Base-by-base conservation (phyloP, 2,113 vertebrate species). In the Rhodinocichla rosea region DNA sequence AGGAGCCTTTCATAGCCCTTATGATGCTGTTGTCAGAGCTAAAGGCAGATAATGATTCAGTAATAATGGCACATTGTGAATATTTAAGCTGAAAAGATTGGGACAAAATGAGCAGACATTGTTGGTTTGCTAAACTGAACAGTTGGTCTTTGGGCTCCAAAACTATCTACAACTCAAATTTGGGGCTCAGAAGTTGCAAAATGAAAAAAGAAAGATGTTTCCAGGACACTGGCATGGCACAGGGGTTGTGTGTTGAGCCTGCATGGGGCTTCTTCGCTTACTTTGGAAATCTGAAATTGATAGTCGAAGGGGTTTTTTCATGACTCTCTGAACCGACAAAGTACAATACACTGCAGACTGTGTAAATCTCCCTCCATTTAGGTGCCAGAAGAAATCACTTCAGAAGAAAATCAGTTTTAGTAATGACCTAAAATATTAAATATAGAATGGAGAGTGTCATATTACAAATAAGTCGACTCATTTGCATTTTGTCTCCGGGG, bases 41-140 rank as follows among this genome's bases (percentile, higher is more conserved):
- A 98, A 98, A 98, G 98, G 98, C 98, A 98, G 98, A 99, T 99
- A 99, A 98, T 99, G 98, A 98, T 98, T 98, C 97, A 73, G 98
- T 98, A 98, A 99, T 98, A 99, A 98, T 98, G 98, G 98, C 98
- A 98, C 98, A 98, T 99, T 99, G 98, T 99, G 98, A 98, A 98
- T 98, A 98, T 98, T 98, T 98, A 98, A 98, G 97, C 98, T 98
- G 98, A 97, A 98, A 98, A 98, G 98, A 98, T 98, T 98, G 97
- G 97, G 97, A 98, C 95, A 97, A 98, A 98, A 98, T 97, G 98
- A 98, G 95, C 97, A 97, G 98, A 98, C 98, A 97, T 98, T 98
- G 98, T 98, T 97, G 95, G 97, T 98, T 98, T 97, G 97, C 97
- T 98, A 98, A 98, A 97, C 96, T 55, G 97, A 98, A 95, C 96